phyloP scores from a whole-genome alignment of 2,113 vertebrate species.

The Poeciliopsis retropinna region DNA sequence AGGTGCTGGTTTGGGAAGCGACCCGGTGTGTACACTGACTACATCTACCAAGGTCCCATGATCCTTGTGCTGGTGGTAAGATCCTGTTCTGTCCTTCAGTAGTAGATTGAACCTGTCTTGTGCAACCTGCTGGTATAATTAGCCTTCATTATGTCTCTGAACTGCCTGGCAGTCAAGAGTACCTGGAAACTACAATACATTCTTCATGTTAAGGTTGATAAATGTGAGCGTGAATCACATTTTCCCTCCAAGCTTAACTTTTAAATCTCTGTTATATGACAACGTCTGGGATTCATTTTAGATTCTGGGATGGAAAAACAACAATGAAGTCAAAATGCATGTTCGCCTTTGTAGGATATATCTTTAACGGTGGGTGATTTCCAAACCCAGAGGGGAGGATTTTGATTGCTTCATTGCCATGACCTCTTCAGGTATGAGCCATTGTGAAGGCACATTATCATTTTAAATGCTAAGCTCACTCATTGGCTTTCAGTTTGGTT shows the following conservation, averaged over 20 bases:
- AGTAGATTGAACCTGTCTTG: background rate
- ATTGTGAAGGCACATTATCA: background rate
- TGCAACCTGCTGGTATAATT: slow-evolving; percentile 4
- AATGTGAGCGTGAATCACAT: background rate
- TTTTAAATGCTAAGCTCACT: background rate
- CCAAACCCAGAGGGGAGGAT: background rate
- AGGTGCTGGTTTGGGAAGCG: slow-evolving; percentile 99
- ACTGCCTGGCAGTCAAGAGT: background rate
- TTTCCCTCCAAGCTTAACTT: background rate
- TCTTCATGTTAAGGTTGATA: slow-evolving; percentile 19
- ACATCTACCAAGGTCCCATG: slow-evolving; percentile 99
- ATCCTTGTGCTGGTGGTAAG: slow-evolving; percentile 97
- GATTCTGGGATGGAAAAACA: slow-evolving; percentile 3
- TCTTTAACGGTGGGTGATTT: background rate
- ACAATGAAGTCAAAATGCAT: background rate
- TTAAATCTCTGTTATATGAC: slow-evolving; percentile 19
- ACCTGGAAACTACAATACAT: slow-evolving; percentile 17
- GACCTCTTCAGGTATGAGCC: slow-evolving; percentile 3
- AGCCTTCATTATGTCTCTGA: slow-evolving; percentile 26
- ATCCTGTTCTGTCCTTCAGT: background rate
- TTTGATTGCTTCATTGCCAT: background rate
- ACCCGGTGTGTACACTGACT: slow-evolving; percentile 93
- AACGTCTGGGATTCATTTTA: background rate
- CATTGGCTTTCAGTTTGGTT: background rate
- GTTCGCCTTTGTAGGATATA: slow-evolving; percentile 5